Base-by-base conservation (phyloP, 2,113 vertebrate species). In the Phylloscopus trochilus region DNA sequence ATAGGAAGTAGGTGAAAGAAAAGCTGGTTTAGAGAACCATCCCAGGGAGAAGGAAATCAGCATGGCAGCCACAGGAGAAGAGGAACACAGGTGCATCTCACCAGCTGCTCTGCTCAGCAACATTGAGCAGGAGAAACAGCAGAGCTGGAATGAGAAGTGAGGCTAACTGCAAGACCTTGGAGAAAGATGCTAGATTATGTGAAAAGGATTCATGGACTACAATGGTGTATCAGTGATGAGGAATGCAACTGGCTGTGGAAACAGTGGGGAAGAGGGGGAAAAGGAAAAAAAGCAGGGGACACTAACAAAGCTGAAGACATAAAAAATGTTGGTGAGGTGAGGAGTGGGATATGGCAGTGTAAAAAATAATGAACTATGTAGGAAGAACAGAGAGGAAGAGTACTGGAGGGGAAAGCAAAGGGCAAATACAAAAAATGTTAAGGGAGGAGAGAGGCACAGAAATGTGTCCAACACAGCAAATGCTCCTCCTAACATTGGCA, bases 371-470 rank as follows among this genome's bases (percentile, higher is more conserved):
- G 1, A 87, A 53, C 24, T 21, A 52, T 2, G 23, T 12, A 75
- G 12, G 15, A 76, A 76, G 39, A 94, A 63, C 10, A 53, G 13
- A 93, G n/a, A 28, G 17, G 76, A 84, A 64, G 39, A 49, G 11
- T 11, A 62, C 18, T 6, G 13, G 20, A 82, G 4, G 15, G 30
- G 24, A 82, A 88, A 86, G 35, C 26, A 88, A 76, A 73, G 11
- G 13, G 43, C 37, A 88, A 93, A 86, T 20, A 80, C 0, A 64
- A 58, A 69, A 69, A 64, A 46, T 1, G 5, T 33, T 30, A 84
- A 66, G 15, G 10, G 15, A 53, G 9, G 13, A 75, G 12, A 76
- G 13, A 46, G 0, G 0, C 13, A 43, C 18, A 77, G 20, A 68
- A 35, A 41, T 10, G 13, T 4, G 13, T 43, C 26, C 68, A 77